Base-by-base conservation (phyloP, 2,797 vertebrate species). In the Eleutherodactylus coqui region DNA sequence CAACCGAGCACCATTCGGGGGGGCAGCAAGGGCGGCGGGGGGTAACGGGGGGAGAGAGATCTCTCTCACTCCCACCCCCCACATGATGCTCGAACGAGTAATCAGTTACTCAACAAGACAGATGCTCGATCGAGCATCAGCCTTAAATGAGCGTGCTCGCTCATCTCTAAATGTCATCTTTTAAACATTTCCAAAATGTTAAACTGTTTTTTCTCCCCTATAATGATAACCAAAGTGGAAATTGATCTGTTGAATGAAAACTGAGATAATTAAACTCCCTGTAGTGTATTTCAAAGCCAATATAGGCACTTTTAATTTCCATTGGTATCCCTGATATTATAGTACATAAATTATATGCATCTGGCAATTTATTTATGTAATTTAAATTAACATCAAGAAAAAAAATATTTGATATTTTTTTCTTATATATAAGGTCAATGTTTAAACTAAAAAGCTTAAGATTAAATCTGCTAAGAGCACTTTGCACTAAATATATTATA, bases 221-320 rank as follows among this genome's bases (percentile, higher is more conserved):
- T 79, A 85, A 69, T 85, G 76, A 85, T 85, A 62, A 79, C 83
- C 27, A 21, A 79, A 72, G 60, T 58, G 75, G 49, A 75, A 80
- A 86, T n/a, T 86, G 84, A 86, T 38, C 29, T 81, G 78, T 81
- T 80, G 53, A 79, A 80, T 86, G 84, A 86, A 75, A 45, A 64
- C 53, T 64, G 77, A 75, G 76, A 86, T 86, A 81, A 86, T 86
- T 86, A 86, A 86, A 81, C 78, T 86, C 84, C 84, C 84, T 47
- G 77, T 51, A 75, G 84, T 75, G 84, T 81, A 53, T 86, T 86
- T 81, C 55, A 75, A 72, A 49, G 34, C 69, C 69, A 81, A 45
- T 86, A 76, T 55, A 76, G 29, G 17, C 45, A 67, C 72, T 82
- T 67, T 82, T 58, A 34, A 27, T 75, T 82, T 81, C 60, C 58